phyloP scores from a whole-genome alignment of 2,113 vertebrate genomes.

The Danio rerio region DNA sequence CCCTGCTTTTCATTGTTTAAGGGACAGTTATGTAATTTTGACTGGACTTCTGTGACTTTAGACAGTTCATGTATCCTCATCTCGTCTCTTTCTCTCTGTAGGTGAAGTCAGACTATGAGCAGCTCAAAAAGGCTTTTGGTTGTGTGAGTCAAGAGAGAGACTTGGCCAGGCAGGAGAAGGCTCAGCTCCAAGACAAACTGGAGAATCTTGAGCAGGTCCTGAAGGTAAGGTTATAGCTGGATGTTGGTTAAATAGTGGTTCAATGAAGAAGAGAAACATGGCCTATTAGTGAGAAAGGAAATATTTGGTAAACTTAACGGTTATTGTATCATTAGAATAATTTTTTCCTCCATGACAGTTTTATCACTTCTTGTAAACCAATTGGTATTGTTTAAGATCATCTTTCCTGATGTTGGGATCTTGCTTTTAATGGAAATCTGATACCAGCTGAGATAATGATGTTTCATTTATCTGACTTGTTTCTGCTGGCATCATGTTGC shows the following conservation, averaged over 20 bases:
- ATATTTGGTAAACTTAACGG: not conserved
- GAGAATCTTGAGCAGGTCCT: constrained; percentile 92
- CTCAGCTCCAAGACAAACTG: constrained; percentile 85
- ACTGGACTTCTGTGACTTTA: not conserved
- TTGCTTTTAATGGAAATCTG: constrained; percentile 9
- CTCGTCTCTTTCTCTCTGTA: constrained; percentile 57
- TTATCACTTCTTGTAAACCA: not conserved
- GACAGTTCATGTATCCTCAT: not conserved
- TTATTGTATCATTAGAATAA: not conserved
- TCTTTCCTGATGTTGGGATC: not conserved
- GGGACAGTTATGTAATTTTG: not conserved
- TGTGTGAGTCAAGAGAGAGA: constrained; percentile 81
- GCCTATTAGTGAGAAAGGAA: not conserved
- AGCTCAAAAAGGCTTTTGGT: constrained; percentile 74
- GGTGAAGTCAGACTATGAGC: constrained; percentile 84
- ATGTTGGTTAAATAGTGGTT: not conserved
- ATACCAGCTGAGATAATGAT: not conserved
- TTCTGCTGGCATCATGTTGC: constrained; percentile 3
- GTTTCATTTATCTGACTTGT: constrained; percentile 27
- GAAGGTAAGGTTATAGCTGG: constrained; percentile 78
- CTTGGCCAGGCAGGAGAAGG: constrained; percentile 81
- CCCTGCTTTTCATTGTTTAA: not conserved
- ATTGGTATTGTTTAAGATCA: not conserved
- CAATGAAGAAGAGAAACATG: too few species aligned
- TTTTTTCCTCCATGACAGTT: not conserved